phyloP scores from a whole-genome alignment of 2,888 invertebrate species.

The Trichopoda pennipes region DNA sequence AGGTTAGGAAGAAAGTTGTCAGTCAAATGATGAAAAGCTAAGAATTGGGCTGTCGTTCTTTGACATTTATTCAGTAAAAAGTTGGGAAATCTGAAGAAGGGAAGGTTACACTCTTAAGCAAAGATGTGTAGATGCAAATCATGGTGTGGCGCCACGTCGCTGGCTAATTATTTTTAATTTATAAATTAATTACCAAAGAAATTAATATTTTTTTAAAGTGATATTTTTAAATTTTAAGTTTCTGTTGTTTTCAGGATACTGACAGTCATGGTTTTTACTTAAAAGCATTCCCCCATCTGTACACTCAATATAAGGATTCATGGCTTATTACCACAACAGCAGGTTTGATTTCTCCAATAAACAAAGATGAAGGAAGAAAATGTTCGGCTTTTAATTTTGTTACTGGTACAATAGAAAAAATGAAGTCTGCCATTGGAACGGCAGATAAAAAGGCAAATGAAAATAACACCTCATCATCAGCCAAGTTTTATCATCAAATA shows the following conservation, averaged over 20 bases:
- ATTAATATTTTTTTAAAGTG: too few species aligned
- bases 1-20: too few species aligned
- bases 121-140: too few species aligned
- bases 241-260: slow-evolving; percentile 71
- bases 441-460: slow-evolving; percentile 66
- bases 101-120: too few species aligned
- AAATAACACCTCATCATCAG: slow-evolving; percentile 57
- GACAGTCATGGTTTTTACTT: slow-evolving; percentile 75
- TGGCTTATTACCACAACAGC: slow-evolving; percentile 75
- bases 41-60: too few species aligned
- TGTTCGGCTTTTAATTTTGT: slow-evolving; percentile 73
- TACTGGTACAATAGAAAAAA: slow-evolving; percentile 73
- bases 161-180: too few species aligned
- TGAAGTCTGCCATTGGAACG: slow-evolving; percentile 71
- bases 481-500: slow-evolving; percentile 71
- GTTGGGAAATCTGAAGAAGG: too few species aligned
- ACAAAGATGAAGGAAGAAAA: slow-evolving; percentile 72
- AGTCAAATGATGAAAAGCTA: too few species aligned
- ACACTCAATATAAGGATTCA: slow-evolving; percentile 73
- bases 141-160: too few species aligned
- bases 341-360: slow-evolving; percentile 73
- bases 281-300: slow-evolving; percentile 72
- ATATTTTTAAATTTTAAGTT: too few species aligned
- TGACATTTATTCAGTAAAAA: too few species aligned
- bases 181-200: too few species aligned